phyloP scores from a whole-genome alignment of 2,888 invertebrate genomes.

The Xestobium rufovillosum region DNA sequence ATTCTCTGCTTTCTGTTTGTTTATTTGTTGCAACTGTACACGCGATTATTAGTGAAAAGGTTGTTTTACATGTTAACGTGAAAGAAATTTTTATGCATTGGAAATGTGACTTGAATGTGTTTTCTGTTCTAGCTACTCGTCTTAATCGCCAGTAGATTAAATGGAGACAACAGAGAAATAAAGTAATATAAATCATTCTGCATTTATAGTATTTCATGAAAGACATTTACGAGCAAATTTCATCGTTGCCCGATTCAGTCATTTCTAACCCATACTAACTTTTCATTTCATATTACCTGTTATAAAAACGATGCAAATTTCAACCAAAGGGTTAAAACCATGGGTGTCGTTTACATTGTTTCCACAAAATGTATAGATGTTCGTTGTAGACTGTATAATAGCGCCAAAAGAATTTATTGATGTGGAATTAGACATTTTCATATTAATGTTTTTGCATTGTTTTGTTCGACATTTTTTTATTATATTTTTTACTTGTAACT shows the following conservation, averaged over 20 bases:
- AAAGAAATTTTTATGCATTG: too few relatives aligned
- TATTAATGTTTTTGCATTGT: conserved; percentile 17
- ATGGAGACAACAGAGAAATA: conserved; percentile 24
- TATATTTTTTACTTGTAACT: conserved; percentile 33
- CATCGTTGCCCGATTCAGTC: neutral
- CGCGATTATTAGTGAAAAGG: too few relatives aligned
- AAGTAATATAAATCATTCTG: too few relatives aligned
- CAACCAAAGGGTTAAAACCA: conserved; percentile 25
- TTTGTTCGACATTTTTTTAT: conserved; percentile 23
- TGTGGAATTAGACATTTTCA: conserved; percentile 25
- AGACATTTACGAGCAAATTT: conserved; percentile 16
- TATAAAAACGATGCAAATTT: conserved; percentile 6
- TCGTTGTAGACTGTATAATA: conserved; percentile 38
- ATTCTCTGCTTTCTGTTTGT: too few relatives aligned
- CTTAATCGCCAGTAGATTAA: conserved; percentile 41
- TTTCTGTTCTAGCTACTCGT: conserved; percentile 38
- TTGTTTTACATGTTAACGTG: conserved; percentile 12
- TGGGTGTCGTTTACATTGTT: conserved; percentile 27
- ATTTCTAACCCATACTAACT: neutral
- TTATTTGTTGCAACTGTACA: too few relatives aligned
- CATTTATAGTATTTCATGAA: conserved; percentile 31
- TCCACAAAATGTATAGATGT: conserved; percentile 35
- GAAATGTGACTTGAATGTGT: too few relatives aligned
- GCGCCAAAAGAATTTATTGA: conserved; percentile 28
- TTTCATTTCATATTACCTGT: too few relatives aligned